phyloP scores from a whole-genome alignment of 35 echinoderm and acorn worm genomes.

The Ptychodera flava region DNA sequence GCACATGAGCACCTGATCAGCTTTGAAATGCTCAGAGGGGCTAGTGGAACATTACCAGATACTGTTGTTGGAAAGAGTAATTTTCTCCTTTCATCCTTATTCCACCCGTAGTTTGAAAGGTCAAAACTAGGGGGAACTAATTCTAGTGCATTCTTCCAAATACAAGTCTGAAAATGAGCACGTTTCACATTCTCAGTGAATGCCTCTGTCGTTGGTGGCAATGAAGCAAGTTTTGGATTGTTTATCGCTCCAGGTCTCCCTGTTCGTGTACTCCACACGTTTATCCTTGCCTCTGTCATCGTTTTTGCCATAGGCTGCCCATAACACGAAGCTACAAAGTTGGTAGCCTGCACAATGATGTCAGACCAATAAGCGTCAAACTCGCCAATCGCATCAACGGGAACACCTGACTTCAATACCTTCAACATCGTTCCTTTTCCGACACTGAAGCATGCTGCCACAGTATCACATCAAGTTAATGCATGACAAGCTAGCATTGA shows the following conservation, averaged over 20 bases:
- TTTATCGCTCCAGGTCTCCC: slow-evolving; percentile 15
- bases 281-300: slow-evolving; percentile 26
- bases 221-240: slow-evolving; percentile 6
- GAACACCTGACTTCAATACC: slow-evolving; percentile 9
- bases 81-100: too few species aligned
- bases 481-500: slow-evolving; percentile 19
- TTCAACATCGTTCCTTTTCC: slow-evolving; percentile 34
- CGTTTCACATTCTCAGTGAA: slow-evolving; percentile 38
- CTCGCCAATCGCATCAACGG: slow-evolving; percentile 12
- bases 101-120: too few species aligned
- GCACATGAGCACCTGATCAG: too few species aligned
- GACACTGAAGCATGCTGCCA: slow-evolving; percentile 32
- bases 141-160: slow-evolving; percentile 1
- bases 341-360: background rate
- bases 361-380: slow-evolving; percentile 9
- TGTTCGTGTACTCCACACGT: slow-evolving; percentile 4
- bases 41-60: too few species aligned
- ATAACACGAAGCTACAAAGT: slow-evolving; percentile 13
- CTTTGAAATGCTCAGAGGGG: too few species aligned
- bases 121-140: slow-evolving; percentile 14
- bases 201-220: slow-evolving; percentile 25
- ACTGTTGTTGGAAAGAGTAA: too few species aligned
- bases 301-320: slow-evolving; percentile 13
- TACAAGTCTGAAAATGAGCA: slow-evolving; percentile 4
- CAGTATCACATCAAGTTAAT: slow-evolving; percentile 46